A percentile compares a stretch with the other conserved stretches of the same genome.
Evolutionary conservation across 2,888 invertebrate species (phyloP).

Genomic region (Phortica okadai): DNA sequence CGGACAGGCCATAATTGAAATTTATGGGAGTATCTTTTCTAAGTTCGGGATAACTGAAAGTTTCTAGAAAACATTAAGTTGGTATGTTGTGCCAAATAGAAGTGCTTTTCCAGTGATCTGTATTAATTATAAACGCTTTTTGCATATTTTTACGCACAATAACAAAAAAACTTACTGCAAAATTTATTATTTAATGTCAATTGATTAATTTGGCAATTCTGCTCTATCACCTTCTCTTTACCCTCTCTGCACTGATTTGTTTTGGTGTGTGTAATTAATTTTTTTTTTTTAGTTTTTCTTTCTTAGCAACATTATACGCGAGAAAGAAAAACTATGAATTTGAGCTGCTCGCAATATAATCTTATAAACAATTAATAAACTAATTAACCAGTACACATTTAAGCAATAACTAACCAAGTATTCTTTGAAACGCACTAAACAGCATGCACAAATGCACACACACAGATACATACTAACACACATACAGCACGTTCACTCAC

Average conservation of each 20-base stretch:
- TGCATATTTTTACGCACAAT: slow-evolving; percentile 55
- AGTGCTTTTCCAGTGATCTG: slow-evolving; percentile 16
- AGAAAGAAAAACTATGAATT: neutral
- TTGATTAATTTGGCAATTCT: neutral
- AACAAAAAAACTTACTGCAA: slow-evolving; percentile 53
- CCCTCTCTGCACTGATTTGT: slow-evolving; percentile 45
- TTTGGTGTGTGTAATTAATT: neutral
- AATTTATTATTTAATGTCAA: neutral
- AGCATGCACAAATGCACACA: slow-evolving; percentile 49
- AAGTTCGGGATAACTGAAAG: no score
- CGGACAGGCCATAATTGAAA: no score
- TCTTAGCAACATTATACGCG: neutral
- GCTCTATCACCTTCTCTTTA: neutral
- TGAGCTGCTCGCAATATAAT: neutral
- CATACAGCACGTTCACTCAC: slow-evolving; percentile 29
- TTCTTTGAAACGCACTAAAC: slow-evolving; percentile 53
- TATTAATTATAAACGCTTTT: slow-evolving; percentile 54
- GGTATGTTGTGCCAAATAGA: neutral
- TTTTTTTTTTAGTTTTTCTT: neutral
- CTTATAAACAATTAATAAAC: neutral
- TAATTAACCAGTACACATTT: neutral
- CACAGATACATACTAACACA: slow-evolving; percentile 3
- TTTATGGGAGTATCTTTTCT: no score
- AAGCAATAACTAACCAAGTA: neutral
- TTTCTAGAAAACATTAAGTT: no score